These are phyloP conservation scores for Labroides dimidiatus DNA, from an alignment of 2,797 vertebrate species.

Conservation along the genomic window DNA sequence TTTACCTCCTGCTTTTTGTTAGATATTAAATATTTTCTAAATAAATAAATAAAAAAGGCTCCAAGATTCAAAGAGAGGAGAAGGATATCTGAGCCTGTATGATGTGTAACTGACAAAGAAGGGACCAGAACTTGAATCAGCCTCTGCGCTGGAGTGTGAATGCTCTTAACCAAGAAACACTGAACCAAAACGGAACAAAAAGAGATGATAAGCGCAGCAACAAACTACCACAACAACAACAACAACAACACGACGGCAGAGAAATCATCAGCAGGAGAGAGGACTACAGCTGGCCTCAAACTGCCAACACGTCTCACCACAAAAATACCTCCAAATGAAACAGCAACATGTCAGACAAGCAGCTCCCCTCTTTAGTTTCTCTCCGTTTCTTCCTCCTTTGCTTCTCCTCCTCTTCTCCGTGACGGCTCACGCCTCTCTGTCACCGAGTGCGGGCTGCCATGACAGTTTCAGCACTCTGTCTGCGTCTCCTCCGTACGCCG, in stretches of 20 bases:
- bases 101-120: background rate
- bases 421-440: conserved; percentile 55
- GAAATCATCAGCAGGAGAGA: conserved; percentile 33
- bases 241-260: conserved; percentile 14
- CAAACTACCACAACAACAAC: conserved; percentile 14
- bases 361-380: conserved; percentile 56
- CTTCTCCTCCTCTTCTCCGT: conserved; percentile 17
- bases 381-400: conserved; percentile 31
- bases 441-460: conserved; percentile 64
- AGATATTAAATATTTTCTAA: too few relatives aligned
- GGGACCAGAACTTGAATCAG: background rate
- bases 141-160: background rate
- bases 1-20: too few relatives aligned
- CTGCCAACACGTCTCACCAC: conserved; percentile 76
- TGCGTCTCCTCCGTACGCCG: conserved; percentile 39
- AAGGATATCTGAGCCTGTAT: background rate
- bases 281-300: conserved; percentile 69
- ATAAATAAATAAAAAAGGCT: too few relatives aligned
- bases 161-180: background rate
- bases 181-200: conserved; percentile 2
- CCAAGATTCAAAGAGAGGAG: too few relatives aligned
- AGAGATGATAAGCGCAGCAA: conserved; percentile 10
- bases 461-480: conserved; percentile 61
- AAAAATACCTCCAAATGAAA: conserved; percentile 67
- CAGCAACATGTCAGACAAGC: conserved; percentile 69